Conservation (phyloP, 1,140 invertebrate species). For the Aricia agestis region DNA sequence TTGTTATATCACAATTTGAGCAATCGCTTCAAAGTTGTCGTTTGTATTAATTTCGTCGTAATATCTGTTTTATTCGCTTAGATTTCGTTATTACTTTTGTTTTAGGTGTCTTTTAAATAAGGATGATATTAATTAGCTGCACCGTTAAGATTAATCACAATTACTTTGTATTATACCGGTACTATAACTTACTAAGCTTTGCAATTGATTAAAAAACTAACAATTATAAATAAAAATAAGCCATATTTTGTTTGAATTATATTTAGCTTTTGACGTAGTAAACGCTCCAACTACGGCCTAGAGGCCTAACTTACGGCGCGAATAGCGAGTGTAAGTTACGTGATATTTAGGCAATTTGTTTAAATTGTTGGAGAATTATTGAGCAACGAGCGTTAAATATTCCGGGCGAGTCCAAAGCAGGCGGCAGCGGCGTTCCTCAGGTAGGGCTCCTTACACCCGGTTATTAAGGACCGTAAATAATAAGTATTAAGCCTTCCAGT, state of each 20-base stretch:
- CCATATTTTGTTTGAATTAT: background rate
- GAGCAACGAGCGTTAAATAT: conserved; percentile 54
- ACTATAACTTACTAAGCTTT: background rate
- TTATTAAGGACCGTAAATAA: conserved; percentile 70
- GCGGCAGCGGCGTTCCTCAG: conserved; percentile 42
- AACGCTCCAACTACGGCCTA: background rate
- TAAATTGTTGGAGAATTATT: conserved; percentile 28
- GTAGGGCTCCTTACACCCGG: conserved; percentile 35
- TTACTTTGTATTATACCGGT: too few species aligned
- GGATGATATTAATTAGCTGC: too few species aligned
- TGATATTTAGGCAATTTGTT: background rate
- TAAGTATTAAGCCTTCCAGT: conserved; percentile 57
- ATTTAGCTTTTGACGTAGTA: background rate
- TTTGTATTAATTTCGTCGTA: background rate
- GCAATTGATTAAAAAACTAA: background rate
- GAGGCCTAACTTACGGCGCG: background rate
- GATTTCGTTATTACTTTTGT: background rate
- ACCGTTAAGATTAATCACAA: too few species aligned
- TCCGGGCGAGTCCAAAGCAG: conserved; percentile 47
- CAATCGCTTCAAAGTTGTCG: background rate
- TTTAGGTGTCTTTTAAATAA: background rate
- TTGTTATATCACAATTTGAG: background rate
- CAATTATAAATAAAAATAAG: too few species aligned
- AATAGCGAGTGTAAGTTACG: background rate
- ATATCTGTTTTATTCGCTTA: background rate